Evolutionary conservation across 2,888 invertebrate genomes (phyloP).

Genomic region (Cheiracanthium punctorium): DNA sequence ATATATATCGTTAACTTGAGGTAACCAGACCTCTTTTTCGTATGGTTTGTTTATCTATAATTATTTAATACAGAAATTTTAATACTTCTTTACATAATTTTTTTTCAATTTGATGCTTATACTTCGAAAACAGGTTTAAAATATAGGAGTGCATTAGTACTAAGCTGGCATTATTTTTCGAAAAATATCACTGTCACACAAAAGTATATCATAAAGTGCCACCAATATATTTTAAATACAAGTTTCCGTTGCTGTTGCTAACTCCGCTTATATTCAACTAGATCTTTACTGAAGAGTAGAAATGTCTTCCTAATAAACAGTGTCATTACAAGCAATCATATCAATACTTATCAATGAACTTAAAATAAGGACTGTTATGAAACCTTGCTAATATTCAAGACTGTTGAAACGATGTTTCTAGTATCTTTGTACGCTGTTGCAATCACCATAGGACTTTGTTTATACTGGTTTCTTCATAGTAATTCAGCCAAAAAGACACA

Average conservation of each 20-base stretch:
- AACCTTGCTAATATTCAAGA: background rate
- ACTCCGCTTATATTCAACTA: background rate
- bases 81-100: too few relatives aligned
- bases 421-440: slow-evolving; percentile 63
- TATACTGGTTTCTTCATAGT: slow-evolving; percentile 67
- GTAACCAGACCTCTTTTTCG: too few relatives aligned
- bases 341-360: background rate
- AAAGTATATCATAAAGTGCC: too few relatives aligned
- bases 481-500: slow-evolving; percentile 26
- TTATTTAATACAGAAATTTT: too few relatives aligned
- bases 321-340: background rate
- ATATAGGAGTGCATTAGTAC: too few relatives aligned
- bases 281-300: background rate
- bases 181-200: too few relatives aligned
- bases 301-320: background rate
- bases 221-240: too few relatives aligned
- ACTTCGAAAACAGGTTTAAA: too few relatives aligned
- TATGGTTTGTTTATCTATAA: too few relatives aligned
- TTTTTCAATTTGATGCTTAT: too few relatives aligned
- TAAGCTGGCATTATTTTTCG: too few relatives aligned
- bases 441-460: slow-evolving; percentile 60
- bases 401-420: slow-evolving; percentile 48
- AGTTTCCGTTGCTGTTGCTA: background rate
- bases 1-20: too few relatives aligned
- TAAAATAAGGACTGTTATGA: background rate